Evolutionary conservation across 37 sponge, comb jelly and placozoan genomes (phyloP), one percentile per base, ranked within the genome.

Genomic region (Theonella swinhoei): DNA sequence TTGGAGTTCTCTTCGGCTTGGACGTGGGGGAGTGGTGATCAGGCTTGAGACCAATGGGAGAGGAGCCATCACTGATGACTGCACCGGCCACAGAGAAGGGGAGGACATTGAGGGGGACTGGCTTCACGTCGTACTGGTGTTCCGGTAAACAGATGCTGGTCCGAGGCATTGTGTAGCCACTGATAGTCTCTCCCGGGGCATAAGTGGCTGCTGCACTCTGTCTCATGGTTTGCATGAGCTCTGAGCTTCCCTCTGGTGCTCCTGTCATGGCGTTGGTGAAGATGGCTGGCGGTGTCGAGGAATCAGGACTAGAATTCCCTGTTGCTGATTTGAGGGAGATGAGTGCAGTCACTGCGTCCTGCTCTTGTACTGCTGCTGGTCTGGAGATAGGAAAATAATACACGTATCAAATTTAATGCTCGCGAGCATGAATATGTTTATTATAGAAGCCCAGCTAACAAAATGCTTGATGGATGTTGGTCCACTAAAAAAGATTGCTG

Each of bases 291-390:
- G 79, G 68, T 19, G 78, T 66, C 11, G 72, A 60, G 39, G 38
- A 31, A 0, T 64, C 59, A 4, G 85, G 80, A 29, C 85, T 72
- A 39, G 80, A 61, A 23, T 39, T 78, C 1, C 80, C 74, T 0
- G 89, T 77, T 22, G 68, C 63, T 26, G 85, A 61, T 22, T 75
- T 61, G 29, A 75, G 78, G 39, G 79, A 40, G 24, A 89, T 63
- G 19, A 89, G 85, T 22, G 89, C 89, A 89, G 73, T 89, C 17
- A 76, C 85, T 25, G 89, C 89, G 25, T 78, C 78, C 54, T 84
- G 79, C 11, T 84, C 78, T 34, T 81, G 73, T 29, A 78, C 74
- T 14, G 73, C 80, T 1, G 78, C 64, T 23, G 89, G 85, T 66
- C 89, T 88, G 82, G 35, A 62, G 76, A 35, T 42, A 69, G 62